Base-by-base conservation (phyloP, 2,113 vertebrate species). In the Thalassarche chlororhynchos region DNA sequence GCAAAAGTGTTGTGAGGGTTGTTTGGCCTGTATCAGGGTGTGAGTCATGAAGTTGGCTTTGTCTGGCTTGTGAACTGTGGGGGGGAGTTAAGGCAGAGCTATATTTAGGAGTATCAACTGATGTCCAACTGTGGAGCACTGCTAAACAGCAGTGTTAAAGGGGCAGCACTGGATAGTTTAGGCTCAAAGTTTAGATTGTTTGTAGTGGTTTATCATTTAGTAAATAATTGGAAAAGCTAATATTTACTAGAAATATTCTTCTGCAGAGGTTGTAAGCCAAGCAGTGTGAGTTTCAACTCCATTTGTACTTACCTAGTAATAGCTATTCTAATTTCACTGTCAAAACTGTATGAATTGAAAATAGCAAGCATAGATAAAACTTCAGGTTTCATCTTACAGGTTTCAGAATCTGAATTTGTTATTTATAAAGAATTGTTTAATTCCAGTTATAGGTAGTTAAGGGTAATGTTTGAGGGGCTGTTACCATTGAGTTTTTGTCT, bases 1-100 rank as follows among this genome's bases (percentile, higher is more conserved):
- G 69, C 75, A 86, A 32, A 72, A 95, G 93, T 85, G 61, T 79
- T 94, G 70, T 93, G 87, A 91, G 87, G 83, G 49, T 65, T 94
- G 71, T 90, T 92, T 97, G 93, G 96, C 93, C 93, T 32, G n/a
- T 90, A 14, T 85, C 52, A 12, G 96, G 72, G 75, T 58, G 76
- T 97, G 96, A 97, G 79, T 97, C 97, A 97, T 46, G 84, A 75
- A 95, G 87, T 62, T 97, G 96, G 95, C 94, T 97, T 96, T 95
- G 96, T 86, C 92, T 92, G 90, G 70, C 65, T 47, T 87, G 54
- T 54, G 93, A 95, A 65, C 94, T 94, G 84, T 91, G 72, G 83
- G 95, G 97, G 90, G 93, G 90, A 95, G 79, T 90, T 87, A 57
- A 95, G 71, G 87, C 94, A 94, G 82, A 55, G 88, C 93, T 98